Base-by-base conservation (phyloP, 2,797 vertebrate species). In the Sciurus carolinensis region DNA sequence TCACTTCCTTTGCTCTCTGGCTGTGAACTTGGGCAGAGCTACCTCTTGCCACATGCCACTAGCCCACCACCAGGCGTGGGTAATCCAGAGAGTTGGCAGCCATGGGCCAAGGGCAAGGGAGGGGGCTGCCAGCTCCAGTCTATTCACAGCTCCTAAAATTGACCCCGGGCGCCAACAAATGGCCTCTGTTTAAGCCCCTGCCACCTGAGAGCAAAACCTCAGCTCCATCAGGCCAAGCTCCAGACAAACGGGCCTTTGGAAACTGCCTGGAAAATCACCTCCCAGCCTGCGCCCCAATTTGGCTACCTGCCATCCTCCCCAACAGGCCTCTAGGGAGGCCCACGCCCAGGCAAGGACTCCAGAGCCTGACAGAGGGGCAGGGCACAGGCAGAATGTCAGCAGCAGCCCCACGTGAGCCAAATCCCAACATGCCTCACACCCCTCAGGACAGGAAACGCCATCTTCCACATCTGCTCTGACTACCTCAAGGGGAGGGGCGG, bases 221-320 rank as follows among this genome's bases (percentile, higher is more conserved):
- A 0, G 42, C 76, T 0, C 22, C 3, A 0, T 94, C 89, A 86
- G 93, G 92, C 91, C 93, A 86, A 97, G 90, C 3, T 47, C 44
- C 44, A 91, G 97, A 98, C 98, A 98, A 98, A 92, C 67, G 59
- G 97, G 97, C 88, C 97, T 97, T 95, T 98, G 95, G 97, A 97
- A 87, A 95, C 95, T 82, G 90, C 95, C 97, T 76, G 42, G 94
- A 42, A 80, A 94, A 92, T 73, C 62, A 26, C 83, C n/a, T 88
- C 80, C 93, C 26, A 0, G 90, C 1, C 3, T 54, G 57, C 36
- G 28, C 94, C 64, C 81, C 44, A 18, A 5, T 22, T 15, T 30
- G 81, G 81, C 71, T 36, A 1, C 92, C 71, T 17, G 18, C 71
- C 71, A 75, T 39, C 50, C 75, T 28, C 57, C 59, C 52, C 18